phyloP scores from a whole-genome alignment of 2,888 invertebrate genomes.

The Atherix ibis region DNA sequence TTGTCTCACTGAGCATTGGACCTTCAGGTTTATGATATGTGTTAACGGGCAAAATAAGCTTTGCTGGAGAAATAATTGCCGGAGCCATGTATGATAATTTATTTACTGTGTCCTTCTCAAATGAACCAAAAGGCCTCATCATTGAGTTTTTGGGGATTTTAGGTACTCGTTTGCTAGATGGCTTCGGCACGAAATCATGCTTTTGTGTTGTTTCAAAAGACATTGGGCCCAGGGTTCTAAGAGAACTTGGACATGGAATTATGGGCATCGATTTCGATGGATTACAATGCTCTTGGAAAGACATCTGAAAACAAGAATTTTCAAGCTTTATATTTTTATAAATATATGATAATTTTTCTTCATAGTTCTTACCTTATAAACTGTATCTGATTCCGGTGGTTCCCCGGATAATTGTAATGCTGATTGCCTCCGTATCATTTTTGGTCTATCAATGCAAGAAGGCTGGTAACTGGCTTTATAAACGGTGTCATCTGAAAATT shows the following conservation, averaged over 20 bases:
- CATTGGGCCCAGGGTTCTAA: conserved; percentile 49
- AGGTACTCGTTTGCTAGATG: conserved; percentile 27
- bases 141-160: conserved; percentile 21
- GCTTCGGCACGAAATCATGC: conserved; percentile 53
- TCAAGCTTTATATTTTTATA: neutral
- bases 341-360: no score
- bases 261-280: conserved; percentile 39
- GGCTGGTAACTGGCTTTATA: conserved; percentile 4
- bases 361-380: conserved; percentile 23
- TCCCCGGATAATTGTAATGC: conserved; percentile 11
- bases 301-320: conserved; percentile 26
- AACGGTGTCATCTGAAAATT: neutral
- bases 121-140: conserved; percentile 18
- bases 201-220: conserved; percentile 56
- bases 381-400: conserved; percentile 19
- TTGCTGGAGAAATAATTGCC: neutral
- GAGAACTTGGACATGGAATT: conserved; percentile 44
- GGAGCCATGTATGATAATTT: conserved; percentile 13
- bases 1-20: conserved; percentile 35
- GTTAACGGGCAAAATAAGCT: conserved; percentile 7
- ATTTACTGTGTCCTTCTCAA: conserved; percentile 28
- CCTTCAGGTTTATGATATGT: conserved; percentile 3
- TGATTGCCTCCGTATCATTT: neutral
- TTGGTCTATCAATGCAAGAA: neutral
- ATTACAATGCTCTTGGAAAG: conserved; percentile 40